Evolutionary conservation across 2,797 vertebrate species (phyloP).

Genomic region (Neoniphon sammara): DNA sequence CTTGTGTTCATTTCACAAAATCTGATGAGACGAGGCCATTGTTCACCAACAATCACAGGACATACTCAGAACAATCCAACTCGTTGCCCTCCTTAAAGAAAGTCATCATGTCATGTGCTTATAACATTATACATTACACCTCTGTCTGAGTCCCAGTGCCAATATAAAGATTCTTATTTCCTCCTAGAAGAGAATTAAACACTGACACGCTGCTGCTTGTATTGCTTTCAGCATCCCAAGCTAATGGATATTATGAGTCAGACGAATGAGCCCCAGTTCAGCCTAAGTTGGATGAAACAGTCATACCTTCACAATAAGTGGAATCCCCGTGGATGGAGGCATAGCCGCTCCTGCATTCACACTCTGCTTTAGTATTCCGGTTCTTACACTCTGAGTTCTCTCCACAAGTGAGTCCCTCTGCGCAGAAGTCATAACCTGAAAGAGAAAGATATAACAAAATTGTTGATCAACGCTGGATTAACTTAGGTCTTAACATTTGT

Average conservation of each 20-base stretch:
- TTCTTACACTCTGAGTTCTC: constrained; percentile 96
- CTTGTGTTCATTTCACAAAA: too few relatives aligned
- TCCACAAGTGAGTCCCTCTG: constrained; percentile 91
- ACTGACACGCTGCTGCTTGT: not conserved
- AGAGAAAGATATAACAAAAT: constrained; percentile 46
- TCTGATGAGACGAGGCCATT: too few relatives aligned
- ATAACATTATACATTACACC: constrained; percentile 8
- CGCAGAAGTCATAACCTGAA: constrained; percentile 95
- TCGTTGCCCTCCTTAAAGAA: not conserved
- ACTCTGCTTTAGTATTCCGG: constrained; percentile 91
- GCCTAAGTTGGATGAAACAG: constrained; percentile 8
- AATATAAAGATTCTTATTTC: not conserved
- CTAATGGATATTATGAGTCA: not conserved
- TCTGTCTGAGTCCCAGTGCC: not conserved
- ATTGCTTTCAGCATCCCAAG: constrained; percentile 10
- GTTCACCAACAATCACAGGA: constrained; percentile 2
- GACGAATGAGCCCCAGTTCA: constrained; percentile 2
- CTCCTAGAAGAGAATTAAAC: constrained; percentile 12
- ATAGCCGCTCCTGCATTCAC: constrained; percentile 92
- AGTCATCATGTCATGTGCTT: constrained; percentile 8
- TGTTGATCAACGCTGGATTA: constrained; percentile 17
- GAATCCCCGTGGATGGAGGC: constrained; percentile 90
- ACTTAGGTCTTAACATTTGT: constrained; percentile 45
- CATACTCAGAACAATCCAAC: not conserved
- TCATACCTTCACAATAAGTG: constrained; percentile 93